Percentiles rank a stretch among this genome's conserved stretches.
Evolutionary conservation across 2,113 vertebrate genomes (phyloP).

Genomic region (Hippocampus mohnikei): DNA sequence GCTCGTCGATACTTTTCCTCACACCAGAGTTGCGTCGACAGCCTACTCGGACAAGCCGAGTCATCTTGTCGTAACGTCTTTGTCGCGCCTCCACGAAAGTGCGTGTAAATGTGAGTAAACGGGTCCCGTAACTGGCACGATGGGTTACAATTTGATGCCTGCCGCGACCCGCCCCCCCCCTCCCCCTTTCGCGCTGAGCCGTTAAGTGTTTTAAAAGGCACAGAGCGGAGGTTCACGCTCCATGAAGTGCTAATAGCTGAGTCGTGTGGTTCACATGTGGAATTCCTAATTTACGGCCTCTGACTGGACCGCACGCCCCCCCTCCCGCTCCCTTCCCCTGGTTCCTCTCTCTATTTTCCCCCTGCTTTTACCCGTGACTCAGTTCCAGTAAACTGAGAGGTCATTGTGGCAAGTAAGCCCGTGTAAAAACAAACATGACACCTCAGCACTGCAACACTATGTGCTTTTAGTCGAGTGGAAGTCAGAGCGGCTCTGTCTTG

Average conservation of each 20-base stretch:
- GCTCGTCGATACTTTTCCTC: background rate
- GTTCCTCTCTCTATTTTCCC: background rate
- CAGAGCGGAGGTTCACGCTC: constrained; percentile 51
- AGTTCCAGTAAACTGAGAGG: constrained; percentile 45
- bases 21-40: too few relatives aligned
- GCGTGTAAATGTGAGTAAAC: background rate
- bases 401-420: constrained; percentile 32
- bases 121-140: background rate
- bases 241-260: constrained; percentile 51
- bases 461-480: background rate
- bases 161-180: background rate
- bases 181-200: background rate
- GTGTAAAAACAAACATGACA: constrained; percentile 3
- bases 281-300: constrained; percentile 58
- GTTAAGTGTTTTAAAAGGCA: constrained; percentile 36
- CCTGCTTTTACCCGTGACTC: constrained; percentile 33
- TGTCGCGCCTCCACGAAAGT: background rate
- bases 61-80: background rate
- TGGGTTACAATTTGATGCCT: background rate
- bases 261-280: constrained; percentile 54
- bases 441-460: constrained; percentile 3
- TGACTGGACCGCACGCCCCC: constrained; percentile 17
- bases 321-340: background rate
- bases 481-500: background rate
- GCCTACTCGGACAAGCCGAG: background rate